Base-by-base conservation (phyloP, 2,888 invertebrate species). In the Ametastegia equiseti region DNA sequence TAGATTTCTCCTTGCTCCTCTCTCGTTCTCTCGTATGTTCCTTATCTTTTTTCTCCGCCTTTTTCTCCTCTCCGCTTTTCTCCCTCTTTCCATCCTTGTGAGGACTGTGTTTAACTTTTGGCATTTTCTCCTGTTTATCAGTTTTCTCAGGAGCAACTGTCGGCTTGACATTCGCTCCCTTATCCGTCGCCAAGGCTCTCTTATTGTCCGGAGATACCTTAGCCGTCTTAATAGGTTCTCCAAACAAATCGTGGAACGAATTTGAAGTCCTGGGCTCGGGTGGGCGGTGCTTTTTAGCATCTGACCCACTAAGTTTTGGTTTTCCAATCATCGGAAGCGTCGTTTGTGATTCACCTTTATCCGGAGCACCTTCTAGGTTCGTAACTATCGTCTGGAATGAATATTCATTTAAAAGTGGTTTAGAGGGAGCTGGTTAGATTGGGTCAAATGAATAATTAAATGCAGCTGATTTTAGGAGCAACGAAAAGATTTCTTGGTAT, bases 161-260 rank as follows among this genome's bases (percentile, higher is more conserved):
- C 69, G 91, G 89, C 67, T 90, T 89, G 57, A 88, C 86, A 87
- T 84, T 91, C 45, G 92, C 92, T 7, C 84, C 75, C 83, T 90
- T 91, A 0, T 91, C 90, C 0, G 83, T 81, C 11, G 82, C 84
- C 79, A 90, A 89, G 9, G 84, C 77, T 89, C 94, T 95, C 86
- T 94, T 95, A 39, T 94, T 93, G 83, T 95, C 96, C 15, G 95
- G 94, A 7, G 95, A 95, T 45, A 94, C 93, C 92, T 96, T 96
- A 2, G 94, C 93, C 50, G 95, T 95, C 89, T 97, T 97, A 86
- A 97, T 95, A 0, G 97, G 97, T 30, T 96, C 93, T 0, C 97
- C 97, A 92, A 98, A 98, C 63, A 98, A 92, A 86, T 95, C 96
- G 73, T 95, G 95, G 92, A 97, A 97, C 83, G 95, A 94, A 87